Base-by-base conservation (phyloP, 2,797 vertebrate species). In the Liparis tanakae region DNA sequence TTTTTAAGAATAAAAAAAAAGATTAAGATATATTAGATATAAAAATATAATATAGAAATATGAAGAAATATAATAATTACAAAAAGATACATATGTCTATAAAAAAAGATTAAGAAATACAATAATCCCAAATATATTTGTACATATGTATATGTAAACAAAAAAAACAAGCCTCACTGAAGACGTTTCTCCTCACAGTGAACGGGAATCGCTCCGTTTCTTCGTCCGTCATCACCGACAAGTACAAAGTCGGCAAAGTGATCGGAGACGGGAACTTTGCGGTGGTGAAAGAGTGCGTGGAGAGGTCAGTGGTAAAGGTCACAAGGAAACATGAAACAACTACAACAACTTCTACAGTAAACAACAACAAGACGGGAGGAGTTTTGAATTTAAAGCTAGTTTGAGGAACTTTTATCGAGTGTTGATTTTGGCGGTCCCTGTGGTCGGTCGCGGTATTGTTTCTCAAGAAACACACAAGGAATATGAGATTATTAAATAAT, bases 181-280 rank as follows among this genome's bases (percentile, higher is more conserved):
- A n/a, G 46, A 20, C 1, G 20, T 15, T 13, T 37, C 2, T 13
- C 15, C n/a, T 60, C 0, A 36, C 90, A 99, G 91, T 98, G 76
- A 99, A 99, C 81, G 97, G 98, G 61, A 98, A 97, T 86, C 95
- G 94, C 18, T 94, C 90, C 30, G 93, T 95, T 77, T 95, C 95
- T 7, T 95, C 96, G 7, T 94, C 96, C 10, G 85, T 94, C 84
- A 98, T 99, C 87, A 95, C 95, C 14, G 97, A 97, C 33, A 98
- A 98, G 73, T 99, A 99, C 80, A 95, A 93, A 86, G 95, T 99
- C 6, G 98, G 98, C 1, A 98, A 99, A 86, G 96, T 99, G 85
- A 98, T 99, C 20, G 98, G 98, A 17, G 98, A 99, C 12, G 98
- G 98, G 15, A 99, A 99, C 92, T 99, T 99, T 33, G 98, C 98